Base-by-base conservation (phyloP, 1,140 invertebrate genomes). In the Calephelis virginiensis region DNA sequence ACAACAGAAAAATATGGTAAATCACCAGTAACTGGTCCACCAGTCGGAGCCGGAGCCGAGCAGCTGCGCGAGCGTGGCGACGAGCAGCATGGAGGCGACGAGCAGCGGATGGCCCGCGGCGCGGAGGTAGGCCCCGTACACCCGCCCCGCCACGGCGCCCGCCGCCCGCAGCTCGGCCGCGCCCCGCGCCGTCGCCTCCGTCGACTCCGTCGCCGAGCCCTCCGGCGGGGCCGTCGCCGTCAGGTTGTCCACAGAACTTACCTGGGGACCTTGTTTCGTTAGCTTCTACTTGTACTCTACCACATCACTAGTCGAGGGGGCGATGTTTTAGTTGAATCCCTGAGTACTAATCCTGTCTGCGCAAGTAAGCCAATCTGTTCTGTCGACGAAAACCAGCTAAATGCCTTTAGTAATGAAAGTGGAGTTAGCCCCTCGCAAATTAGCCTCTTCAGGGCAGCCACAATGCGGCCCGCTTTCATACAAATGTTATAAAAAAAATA, bases 11-110 rank as follows among this genome's bases (percentile, higher is more conserved):
- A 9, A 8, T 2, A 17, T 37, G 28, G 11, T 43, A 62, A 60
- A 87, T 92, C 73, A 94, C 95, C 95, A 96, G 75, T 92, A 94
- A 5, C 94, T 92, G 0, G 95, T 82, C 82, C 94, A 94, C 78
- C 94, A 95, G 75, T 96, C 95, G 8, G 93, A 92, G n/a, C 93
- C 92, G 69, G 95, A 96, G 43, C 92, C 93, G 28, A 93, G 77
- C 13, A 93, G 78, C 83, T 96, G 95, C 11, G 94, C 92, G 0
- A 93, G 70, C 6, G 93, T 63, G 56, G 93, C 94, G 2, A 95
- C 77, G 6, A 92, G 10, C 3, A 92, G 40, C 77, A 95, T 91
- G 13, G 92, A 63, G 5, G 87, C 65, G 5, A 93, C 84, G 2
- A 92, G 75, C 13, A 92, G 70, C 43, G 88, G 86, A 38, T 92